Percentiles rank a stretch among this genome's conserved stretches.
Conservation (phyloP, 2,797 vertebrate genomes). For the Sardinella longiceps region DNA sequence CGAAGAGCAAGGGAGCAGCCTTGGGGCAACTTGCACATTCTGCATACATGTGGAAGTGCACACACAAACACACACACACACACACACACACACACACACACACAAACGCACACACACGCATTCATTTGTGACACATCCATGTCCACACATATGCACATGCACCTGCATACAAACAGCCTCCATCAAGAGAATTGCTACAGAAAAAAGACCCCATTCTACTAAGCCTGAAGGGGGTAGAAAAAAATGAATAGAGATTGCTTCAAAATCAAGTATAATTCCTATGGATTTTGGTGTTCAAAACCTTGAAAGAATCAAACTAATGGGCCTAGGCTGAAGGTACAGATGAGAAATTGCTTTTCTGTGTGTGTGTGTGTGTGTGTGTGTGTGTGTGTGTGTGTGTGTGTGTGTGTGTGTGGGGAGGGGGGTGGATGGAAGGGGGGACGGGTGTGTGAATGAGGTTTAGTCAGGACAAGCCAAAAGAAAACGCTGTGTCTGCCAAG, state of each 20-base stretch:
- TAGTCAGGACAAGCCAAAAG: neutral
- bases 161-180: neutral
- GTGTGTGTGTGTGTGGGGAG: no score
- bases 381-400: no score
- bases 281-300: neutral
- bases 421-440: neutral
- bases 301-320: neutral
- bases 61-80: neutral
- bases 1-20: neutral
- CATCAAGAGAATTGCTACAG: neutral
- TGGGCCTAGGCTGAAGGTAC: neutral
- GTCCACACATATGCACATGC: neutral
- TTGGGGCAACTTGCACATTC: neutral
- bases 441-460: neutral
- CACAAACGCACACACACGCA: neutral
- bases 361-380: no score
- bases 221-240: neutral
- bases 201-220: neutral
- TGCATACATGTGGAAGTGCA: neutral
- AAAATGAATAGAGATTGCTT: neutral
- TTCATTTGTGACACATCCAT: neutral
- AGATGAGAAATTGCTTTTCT: neutral
- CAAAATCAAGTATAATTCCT: neutral
- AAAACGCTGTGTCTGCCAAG: neutral
- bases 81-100: slow-evolving; percentile 1